Evolutionary conservation across 2,888 invertebrate species (phyloP), one percentile per base, ranked within the genome.

Genomic region (Anthophora plumipes): DNA sequence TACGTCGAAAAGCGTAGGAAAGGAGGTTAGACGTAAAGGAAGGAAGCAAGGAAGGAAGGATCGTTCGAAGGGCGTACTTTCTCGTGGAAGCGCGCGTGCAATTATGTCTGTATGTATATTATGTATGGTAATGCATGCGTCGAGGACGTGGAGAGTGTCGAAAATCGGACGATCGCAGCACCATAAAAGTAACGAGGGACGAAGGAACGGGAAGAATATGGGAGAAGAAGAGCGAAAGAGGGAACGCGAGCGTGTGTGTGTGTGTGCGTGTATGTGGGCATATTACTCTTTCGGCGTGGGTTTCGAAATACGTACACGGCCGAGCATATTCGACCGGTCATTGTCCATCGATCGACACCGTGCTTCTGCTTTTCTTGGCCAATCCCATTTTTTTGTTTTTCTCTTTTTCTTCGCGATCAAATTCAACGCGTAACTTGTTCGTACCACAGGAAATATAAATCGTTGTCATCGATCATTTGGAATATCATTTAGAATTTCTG

Each of bases 251-350:
- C 64, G 68, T 48, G 41, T 73, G 83, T 84, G 87, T n/a, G n/a
- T n/a, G n/a, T n/a, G n/a, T n/a, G 31, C 64, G 68, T 48, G 41
- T 73, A 82, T 84, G 87, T 88, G 85, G 88, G 87, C 83, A 85
- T 86, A 75, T 79, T 52, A 80, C 72, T 72, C 72, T 75, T 87
- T 86, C 82, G 85, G 90, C 90, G 91, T 91, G 91, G 91, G 91
- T 89, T 92, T 92, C 83, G 89, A 89, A 88, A 90, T 87, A 90
- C 87, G 90, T 87, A 90, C 87, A 87, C 89, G n/a, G 14, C n/a
- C n/a, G 85, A 54, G 86, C 90, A 91, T 90, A 89, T 90, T 83
- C 86, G 84, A 82, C 84, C 89, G 90, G 88, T 90, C 91, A 91
- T 92, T 92, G 92, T 92, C 90, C 90, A 90, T 78, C 88, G 89